Evolutionary conservation across 2,888 invertebrate genomes (phyloP).

Genomic region (Metallyticus violacea): DNA sequence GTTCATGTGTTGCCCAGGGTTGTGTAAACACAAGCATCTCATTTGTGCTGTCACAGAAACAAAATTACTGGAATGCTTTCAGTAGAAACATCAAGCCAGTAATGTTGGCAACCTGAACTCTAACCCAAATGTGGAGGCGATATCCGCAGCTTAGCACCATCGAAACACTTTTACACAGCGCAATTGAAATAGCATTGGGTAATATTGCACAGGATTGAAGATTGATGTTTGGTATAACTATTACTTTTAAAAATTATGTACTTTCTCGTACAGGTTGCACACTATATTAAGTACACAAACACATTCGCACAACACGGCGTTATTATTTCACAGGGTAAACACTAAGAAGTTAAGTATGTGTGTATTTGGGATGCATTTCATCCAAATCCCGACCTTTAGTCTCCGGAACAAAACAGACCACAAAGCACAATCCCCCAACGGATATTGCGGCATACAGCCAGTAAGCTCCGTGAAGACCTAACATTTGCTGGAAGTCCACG

Average conservation of each 20-base stretch:
- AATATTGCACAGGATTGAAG: not conserved
- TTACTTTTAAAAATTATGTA: not conserved
- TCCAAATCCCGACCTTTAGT: conserved; percentile 87
- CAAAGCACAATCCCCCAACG: conserved; percentile 77
- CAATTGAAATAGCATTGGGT: not conserved
- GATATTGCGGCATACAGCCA: conserved; percentile 85
- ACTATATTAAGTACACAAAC: not conserved
- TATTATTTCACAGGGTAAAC: not conserved
- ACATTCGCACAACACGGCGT: not conserved
- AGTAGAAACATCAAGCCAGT: not conserved
- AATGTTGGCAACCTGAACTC: not conserved
- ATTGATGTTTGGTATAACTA: not conserved
- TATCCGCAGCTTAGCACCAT: not conserved
- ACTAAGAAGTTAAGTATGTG: conserved; percentile 38
- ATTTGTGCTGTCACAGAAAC: not conserved
- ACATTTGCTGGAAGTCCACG: conserved; percentile 72
- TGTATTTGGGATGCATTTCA: conserved; percentile 76
- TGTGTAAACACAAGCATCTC: not conserved
- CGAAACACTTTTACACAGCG: not conserved
- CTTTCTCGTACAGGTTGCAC: not conserved
- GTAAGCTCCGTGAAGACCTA: conserved; percentile 81
- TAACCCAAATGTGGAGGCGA: not conserved
- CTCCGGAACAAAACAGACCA: conserved; percentile 83
- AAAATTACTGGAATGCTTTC: not conserved
- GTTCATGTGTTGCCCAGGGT: no score